Conservation (phyloP, 92 coral and sea anemone genomes). For the Palythoa grandiflora region DNA sequence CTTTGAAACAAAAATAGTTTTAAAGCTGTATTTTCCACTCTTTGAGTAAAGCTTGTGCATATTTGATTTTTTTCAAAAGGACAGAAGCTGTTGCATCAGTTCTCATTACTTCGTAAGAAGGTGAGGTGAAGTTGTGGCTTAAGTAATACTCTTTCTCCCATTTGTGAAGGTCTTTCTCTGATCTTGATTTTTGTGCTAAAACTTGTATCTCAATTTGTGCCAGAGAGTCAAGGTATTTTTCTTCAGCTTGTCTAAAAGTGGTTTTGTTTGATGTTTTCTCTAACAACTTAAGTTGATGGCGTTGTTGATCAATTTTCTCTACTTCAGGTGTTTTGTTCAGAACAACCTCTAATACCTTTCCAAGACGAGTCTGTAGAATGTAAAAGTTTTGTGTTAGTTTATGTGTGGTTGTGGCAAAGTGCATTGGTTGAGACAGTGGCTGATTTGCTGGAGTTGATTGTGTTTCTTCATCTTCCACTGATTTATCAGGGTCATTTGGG, state of each 20-base stretch:
- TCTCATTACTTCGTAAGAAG: constrained; percentile 65
- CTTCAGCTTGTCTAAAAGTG: constrained; percentile 25
- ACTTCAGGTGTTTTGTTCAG: constrained; percentile 56
- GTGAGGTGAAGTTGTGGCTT: constrained; percentile 51
- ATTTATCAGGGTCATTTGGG: constrained; percentile 16
- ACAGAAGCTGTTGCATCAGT: constrained; percentile 55
- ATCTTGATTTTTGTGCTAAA: constrained; percentile 37
- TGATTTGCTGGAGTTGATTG: constrained; percentile 18
- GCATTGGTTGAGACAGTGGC: constrained; percentile 11
- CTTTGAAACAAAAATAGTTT: neutral
- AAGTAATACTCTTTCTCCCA: constrained; percentile 75
- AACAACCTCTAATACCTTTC: constrained; percentile 64
- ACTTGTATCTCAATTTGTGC: constrained; percentile 60
- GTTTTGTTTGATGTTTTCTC: constrained; percentile 19
- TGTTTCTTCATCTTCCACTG: constrained; percentile 2
- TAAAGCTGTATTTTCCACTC: constrained; percentile 66
- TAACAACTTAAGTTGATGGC: constrained; percentile 35
- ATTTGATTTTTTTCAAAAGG: constrained; percentile 55
- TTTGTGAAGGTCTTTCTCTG: constrained; percentile 38
- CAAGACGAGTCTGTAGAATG: constrained; percentile 60
- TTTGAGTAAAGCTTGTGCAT: constrained; percentile 58
- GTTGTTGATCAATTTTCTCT: constrained; percentile 48
- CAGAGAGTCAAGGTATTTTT: constrained; percentile 26
- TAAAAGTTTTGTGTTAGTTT: constrained; percentile 31
- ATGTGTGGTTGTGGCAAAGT: neutral